These are phyloP conservation scores for Macropus fuliginosus DNA, from an alignment of 2,797 vertebrate genomes.

Conservation along the genomic window DNA sequence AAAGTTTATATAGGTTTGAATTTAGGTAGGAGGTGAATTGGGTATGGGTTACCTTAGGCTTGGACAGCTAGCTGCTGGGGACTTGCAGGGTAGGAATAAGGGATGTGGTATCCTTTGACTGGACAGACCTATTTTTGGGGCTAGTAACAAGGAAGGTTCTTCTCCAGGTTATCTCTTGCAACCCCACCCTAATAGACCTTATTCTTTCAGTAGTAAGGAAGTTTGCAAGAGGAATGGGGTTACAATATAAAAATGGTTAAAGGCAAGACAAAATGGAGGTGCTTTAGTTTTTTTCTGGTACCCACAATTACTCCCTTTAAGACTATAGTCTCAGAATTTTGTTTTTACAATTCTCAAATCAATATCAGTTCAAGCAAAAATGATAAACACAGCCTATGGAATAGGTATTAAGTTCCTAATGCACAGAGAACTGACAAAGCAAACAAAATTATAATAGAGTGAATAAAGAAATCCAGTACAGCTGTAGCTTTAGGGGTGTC, in stretches of 20 bases:
- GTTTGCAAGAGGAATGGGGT: neutral
- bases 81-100: too few relatives aligned
- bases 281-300: neutral
- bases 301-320: neutral
- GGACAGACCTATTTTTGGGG: too few relatives aligned
- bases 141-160: neutral
- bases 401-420: neutral
- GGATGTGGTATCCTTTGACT: too few relatives aligned
- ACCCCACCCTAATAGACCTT: neutral
- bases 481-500: neutral
- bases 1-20: too few relatives aligned
- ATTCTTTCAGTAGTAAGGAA: neutral
- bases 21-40: too few relatives aligned
- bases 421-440: neutral
- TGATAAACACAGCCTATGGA: neutral
- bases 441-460: neutral
- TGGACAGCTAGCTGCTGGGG: too few relatives aligned
- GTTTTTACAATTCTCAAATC: neutral
- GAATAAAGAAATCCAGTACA: neutral
- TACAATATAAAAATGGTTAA: neutral
- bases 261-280: neutral
- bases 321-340: neutral
- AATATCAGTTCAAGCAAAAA: neutral
- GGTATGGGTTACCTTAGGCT: too few relatives aligned
- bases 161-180: neutral